Percentiles rank a stretch among this genome's conserved stretches.
phyloP scores from a whole-genome alignment of 2,113 vertebrate genomes.

The Saimiri boliviensis region DNA sequence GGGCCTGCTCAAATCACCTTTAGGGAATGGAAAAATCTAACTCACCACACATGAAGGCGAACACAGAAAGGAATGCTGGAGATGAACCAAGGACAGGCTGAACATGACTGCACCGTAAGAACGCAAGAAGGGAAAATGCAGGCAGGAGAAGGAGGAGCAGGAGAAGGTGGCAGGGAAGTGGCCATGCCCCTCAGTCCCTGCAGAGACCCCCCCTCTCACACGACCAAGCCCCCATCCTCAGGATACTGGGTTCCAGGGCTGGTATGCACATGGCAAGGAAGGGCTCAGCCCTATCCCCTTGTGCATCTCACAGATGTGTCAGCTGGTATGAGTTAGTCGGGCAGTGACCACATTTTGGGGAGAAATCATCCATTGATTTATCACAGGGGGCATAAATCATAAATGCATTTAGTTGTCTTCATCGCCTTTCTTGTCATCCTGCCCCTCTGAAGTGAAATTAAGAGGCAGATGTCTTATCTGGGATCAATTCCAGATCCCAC shows the following conservation, averaged over 20 bases:
- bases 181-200: neutral
- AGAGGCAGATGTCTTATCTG: slow-evolving; percentile 73
- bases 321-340: slow-evolving; percentile 76
- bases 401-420: slow-evolving; percentile 74
- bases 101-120: neutral
- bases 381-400: slow-evolving; percentile 73
- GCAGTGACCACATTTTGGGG: slow-evolving; percentile 76
- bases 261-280: slow-evolving; percentile 66
- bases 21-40: slow-evolving; percentile 58
- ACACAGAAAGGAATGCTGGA: slow-evolving; percentile 36
- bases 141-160: neutral
- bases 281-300: slow-evolving; percentile 6
- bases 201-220: neutral
- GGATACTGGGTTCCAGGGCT: slow-evolving; percentile 21
- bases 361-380: slow-evolving; percentile 79
- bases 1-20: slow-evolving; percentile 58
- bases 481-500: slow-evolving; percentile 68
- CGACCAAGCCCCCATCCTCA: neutral
- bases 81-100: slow-evolving; percentile 15
- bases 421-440: slow-evolving; percentile 76
- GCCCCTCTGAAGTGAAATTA: slow-evolving; percentile 76
- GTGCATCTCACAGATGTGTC: slow-evolving; percentile 69
- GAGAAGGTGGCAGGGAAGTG: neutral
- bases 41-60: slow-evolving; percentile 47
- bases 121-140: neutral